A percentile compares a stretch with the other conserved stretches of the same genome.
These are phyloP conservation scores for Tridacna crocea DNA, from an alignment of 2,888 invertebrate genomes.

Conservation along the genomic window DNA sequence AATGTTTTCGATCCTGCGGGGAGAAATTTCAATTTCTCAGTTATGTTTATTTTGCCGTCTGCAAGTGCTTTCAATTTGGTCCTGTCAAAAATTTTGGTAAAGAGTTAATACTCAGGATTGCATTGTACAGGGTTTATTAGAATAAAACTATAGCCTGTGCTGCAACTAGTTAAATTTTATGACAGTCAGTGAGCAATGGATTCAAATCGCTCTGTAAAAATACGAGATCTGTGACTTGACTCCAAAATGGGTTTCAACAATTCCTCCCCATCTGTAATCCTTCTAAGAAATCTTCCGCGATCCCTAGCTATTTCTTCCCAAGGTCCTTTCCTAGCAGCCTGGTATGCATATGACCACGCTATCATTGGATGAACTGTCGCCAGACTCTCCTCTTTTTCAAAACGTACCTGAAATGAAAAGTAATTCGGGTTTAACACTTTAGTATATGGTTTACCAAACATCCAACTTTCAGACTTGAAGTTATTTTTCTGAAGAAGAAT, in stretches of 20 bases:
- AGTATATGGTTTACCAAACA: background rate
- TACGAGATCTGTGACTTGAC: constrained; percentile 50
- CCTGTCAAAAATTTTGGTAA: background rate
- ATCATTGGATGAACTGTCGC: constrained; percentile 61
- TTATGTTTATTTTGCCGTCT: no score
- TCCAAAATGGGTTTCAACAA: constrained; percentile 62
- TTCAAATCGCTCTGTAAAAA: constrained; percentile 49
- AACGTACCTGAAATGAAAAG: constrained; percentile 69
- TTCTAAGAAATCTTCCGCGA: constrained; percentile 69
- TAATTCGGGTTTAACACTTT: background rate
- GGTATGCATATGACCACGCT: constrained; percentile 69
- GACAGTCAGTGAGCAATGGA: background rate
- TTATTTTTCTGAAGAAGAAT: background rate
- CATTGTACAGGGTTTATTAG: background rate
- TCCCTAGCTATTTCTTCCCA: constrained; percentile 77
- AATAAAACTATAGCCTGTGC: no score
- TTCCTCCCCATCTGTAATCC: constrained; percentile 65
- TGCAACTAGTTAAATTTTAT: background rate
- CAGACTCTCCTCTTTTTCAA: constrained; percentile 64
- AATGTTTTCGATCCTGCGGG: no score
- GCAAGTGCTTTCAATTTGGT: no score
- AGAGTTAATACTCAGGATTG: background rate
- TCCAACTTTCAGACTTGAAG: background rate
- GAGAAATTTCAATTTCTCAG: no score
- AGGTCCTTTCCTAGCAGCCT: constrained; percentile 73